Base-by-base conservation (phyloP, 1,140 invertebrate species). In the Helicoverpa zea region DNA sequence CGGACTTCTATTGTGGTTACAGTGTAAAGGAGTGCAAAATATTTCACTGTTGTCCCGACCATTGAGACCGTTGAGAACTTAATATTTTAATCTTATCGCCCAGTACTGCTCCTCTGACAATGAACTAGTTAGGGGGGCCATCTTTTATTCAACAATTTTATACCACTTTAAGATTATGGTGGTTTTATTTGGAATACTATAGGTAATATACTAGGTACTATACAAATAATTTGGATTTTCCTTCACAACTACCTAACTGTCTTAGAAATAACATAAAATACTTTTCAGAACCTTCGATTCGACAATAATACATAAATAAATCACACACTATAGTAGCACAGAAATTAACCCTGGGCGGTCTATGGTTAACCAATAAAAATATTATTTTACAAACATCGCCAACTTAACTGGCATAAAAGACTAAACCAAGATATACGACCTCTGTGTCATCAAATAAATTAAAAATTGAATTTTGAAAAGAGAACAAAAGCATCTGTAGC, bases 51-150 rank as follows among this genome's bases (percentile, higher is more conserved):
- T 85, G 83, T 82, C 81, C 76, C 35, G 77, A 76, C 59, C 83
- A 87, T 89, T 90, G 84, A 87, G 86, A 84, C 84, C 77, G 79
- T 80, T 86, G 85, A 91, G 81, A 82, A 88, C 85, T 89, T 91
- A 85, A 89, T 91, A 89, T 91, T 91, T 88, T 88, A 90, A 88
- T 88, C 85, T 88, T 89, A 87, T 89, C 81, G 76, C 82, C 63
- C 54, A 77, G 43, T 56, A 59, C 35, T 79, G 76, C 35, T 66
- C 16, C n/a, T 2, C 30, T 68, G 30, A 79, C 76, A 79, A 68
- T 75, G 61, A 66, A 51, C 59, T 64, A 77, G 75, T 77, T 77
- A 64, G 49, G 18, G 23, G 30, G n/a, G 10, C 51, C 35, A 70
- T 49, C 52, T n/a, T 68, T 58, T 68, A 58, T 59, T 23, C n/a